These are phyloP conservation scores for Etia nguti DNA, from an alignment of 2,113 vertebrate genomes.

Conservation along the genomic window DNA sequence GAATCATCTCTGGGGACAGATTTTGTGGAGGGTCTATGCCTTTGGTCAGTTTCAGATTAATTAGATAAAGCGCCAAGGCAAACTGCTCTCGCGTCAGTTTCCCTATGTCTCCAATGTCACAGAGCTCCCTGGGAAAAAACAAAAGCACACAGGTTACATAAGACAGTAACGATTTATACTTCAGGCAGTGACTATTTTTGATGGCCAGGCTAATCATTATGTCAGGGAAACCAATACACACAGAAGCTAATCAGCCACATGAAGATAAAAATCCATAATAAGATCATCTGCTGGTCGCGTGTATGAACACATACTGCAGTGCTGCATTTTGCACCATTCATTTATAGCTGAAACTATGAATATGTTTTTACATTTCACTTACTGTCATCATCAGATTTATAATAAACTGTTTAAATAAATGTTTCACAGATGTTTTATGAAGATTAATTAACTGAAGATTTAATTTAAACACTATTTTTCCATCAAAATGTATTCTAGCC, in stretches of 20 bases:
- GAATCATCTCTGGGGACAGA: constrained; percentile 92
- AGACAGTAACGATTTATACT: constrained; percentile 37
- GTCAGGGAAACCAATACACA: background rate
- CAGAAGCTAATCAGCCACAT: background rate
- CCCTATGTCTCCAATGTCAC: constrained; percentile 90
- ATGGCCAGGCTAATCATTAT: background rate
- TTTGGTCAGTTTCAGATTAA: constrained; percentile 90
- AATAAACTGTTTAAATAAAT: background rate
- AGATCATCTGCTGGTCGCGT: background rate
- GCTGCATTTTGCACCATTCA: background rate
- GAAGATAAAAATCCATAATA: constrained; percentile 26
- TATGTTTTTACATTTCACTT: background rate
- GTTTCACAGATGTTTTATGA: background rate
- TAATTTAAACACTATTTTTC: too few species aligned
- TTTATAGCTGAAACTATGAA: background rate
- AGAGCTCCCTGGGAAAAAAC: constrained; percentile 82
- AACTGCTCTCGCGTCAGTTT: constrained; percentile 96
- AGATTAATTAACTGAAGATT: background rate
- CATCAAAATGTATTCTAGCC: background rate
- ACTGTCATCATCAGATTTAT: rapidly evolving
- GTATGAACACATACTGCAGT: background rate
- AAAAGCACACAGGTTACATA: constrained; percentile 7
- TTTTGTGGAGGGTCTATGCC: constrained; percentile 89
- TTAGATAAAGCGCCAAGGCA: constrained; percentile 93
- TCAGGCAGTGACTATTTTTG: constrained; percentile 30